Evolutionary conservation across 1,140 invertebrate genomes (phyloP), one percentile per base, ranked within the genome.

Genomic region (Paramacrobiotus metropolitanus): DNA sequence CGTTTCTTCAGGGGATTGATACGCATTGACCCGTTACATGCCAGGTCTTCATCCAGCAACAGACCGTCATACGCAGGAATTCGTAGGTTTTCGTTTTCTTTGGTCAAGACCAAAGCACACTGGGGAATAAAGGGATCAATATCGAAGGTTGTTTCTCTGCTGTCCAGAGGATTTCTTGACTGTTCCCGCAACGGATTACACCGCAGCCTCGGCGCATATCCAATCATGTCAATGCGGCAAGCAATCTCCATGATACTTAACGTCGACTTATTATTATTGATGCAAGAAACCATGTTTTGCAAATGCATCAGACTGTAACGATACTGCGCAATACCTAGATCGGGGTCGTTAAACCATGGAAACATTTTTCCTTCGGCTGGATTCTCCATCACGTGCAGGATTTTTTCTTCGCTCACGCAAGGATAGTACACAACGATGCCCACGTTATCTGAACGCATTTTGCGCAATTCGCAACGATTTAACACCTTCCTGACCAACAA

Each of bases 401-500:
- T 55, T 21, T 55, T 55, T 21, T 55, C 48, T 4, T 24, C 15
- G 48, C 15, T 20, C 48, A 21, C 15, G 15, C 4, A 4, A 15
- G 48, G 48, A 21, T 55, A 55, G 24, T 55, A 55, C 4, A 55
- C 28, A 9, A 55, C 24, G 24, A 55, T 55, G 24, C 48, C 24
- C 4, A 55, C 48, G 24, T 55, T 55, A 28, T 55, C 48, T 4
- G 48, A 55, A 15, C 48, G 48, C 48, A 55, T 55, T 24, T 55
- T 55, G 24, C 48, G 48, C 15, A 55, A 24, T 24, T 55, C 15
- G 65, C 29, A 61, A 31, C 29, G 28, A n/a, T 61, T 61, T 20
- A 61, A 21, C 34, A 86, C 82, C 78, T 94, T 93, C 63, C 87
- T 77, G 1, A 97, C 84, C 55, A 94, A 77, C 1, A 96, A 85